Conservation (phyloP, 2,113 vertebrate species). For the Zosterops pallidus region DNA sequence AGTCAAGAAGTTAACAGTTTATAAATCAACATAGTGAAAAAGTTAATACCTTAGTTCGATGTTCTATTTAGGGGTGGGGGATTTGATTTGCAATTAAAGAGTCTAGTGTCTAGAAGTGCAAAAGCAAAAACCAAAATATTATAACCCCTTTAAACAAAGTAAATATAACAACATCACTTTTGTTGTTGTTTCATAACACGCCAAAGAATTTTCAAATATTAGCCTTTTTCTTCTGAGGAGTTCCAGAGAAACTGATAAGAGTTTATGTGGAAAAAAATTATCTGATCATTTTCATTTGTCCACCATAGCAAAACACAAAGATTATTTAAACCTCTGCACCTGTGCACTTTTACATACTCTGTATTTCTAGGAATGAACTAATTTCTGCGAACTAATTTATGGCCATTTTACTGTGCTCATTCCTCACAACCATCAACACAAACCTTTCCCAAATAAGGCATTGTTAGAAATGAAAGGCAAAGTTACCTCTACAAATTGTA, state of each 20-base stretch:
- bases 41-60: neutral
- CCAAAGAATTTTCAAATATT: neutral
- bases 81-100: neutral
- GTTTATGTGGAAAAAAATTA: neutral
- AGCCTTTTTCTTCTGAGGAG: neutral
- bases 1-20: conserved; percentile 8
- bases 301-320: neutral
- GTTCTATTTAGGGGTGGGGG: neutral
- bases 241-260: neutral
- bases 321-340: neutral
- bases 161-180: neutral
- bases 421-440: neutral
- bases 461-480: neutral
- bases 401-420: neutral
- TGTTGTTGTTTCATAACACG: neutral
- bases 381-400: neutral
- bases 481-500: conserved; percentile 90
- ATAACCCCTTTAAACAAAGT: neutral
- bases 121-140: neutral
- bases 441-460: neutral
- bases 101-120: neutral
- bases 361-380: neutral
- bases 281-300: neutral
- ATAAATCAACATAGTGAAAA: neutral
- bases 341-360: neutral